These are phyloP conservation scores for Bufotes viridis DNA, from an alignment of 2,797 vertebrate species.

Conservation along the genomic window DNA sequence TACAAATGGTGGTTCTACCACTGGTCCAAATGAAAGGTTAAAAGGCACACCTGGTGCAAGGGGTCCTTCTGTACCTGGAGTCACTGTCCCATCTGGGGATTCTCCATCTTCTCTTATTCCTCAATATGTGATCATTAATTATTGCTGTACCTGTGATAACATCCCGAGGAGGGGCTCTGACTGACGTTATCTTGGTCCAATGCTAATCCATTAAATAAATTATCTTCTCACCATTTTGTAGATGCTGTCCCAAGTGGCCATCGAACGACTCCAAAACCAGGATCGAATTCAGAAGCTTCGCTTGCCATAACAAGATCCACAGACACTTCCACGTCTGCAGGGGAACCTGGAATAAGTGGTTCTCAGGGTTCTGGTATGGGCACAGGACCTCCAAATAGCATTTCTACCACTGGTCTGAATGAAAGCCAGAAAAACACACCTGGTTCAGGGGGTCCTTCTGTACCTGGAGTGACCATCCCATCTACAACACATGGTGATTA, in stretches of 20 bases:
- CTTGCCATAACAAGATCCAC: neutral
- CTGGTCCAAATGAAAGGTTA: neutral
- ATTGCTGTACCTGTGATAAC: neutral
- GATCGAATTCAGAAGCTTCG: neutral
- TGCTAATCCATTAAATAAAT: neutral
- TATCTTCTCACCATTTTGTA: neutral
- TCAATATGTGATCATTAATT: neutral
- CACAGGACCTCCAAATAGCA: neutral
- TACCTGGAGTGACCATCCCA: neutral
- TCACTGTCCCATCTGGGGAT: neutral
- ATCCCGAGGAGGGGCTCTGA: neutral
- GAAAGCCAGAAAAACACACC: too few relatives aligned
- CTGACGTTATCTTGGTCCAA: too few relatives aligned
- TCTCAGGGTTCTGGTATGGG: neutral
- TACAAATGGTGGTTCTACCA: neutral
- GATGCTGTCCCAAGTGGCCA: neutral
- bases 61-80: neutral
- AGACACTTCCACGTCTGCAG: neutral
- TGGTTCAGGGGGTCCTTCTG: neutral
- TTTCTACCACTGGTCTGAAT: neutral
- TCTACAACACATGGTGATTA: neutral
- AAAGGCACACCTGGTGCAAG: neutral
- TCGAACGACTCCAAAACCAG: neutral
- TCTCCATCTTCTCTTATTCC: neutral
- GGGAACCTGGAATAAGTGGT: neutral